Conservation (phyloP, 2,113 vertebrate genomes). For the Thalassarche chlororhynchos region DNA sequence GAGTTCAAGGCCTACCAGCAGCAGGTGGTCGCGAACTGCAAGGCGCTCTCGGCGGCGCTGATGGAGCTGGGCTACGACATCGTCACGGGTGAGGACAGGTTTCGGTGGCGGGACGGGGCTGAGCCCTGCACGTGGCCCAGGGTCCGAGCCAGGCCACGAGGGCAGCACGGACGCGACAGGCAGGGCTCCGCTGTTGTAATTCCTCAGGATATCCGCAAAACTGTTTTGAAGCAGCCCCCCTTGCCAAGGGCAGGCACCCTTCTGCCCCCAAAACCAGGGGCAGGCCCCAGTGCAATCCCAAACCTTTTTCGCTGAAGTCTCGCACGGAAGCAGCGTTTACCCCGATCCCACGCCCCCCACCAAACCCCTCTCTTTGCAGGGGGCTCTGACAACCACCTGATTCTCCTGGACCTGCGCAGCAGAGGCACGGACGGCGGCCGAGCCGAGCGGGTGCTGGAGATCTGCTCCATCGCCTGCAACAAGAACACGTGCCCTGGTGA, state of each 20-base stretch:
- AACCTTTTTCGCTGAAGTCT: neutral
- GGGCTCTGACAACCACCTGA: slow-evolving; percentile 95
- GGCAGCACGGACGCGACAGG: fast-evolving
- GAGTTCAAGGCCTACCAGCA: slow-evolving; percentile 92
- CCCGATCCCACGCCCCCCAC: fast-evolving
- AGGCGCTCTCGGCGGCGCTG: slow-evolving; percentile 73
- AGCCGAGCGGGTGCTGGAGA: slow-evolving; percentile 93
- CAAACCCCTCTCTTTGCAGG: slow-evolving; percentile 71
- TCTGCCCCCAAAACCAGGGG: neutral
- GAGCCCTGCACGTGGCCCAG: fast-evolving
- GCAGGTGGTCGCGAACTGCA: slow-evolving; percentile 92
- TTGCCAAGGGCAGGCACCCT: neutral
- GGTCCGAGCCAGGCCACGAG: neutral
- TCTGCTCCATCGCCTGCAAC: slow-evolving; percentile 94
- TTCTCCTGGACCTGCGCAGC: slow-evolving; percentile 90
- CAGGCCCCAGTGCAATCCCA: neutral
- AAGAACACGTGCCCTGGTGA: slow-evolving; percentile 98
- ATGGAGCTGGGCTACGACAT: slow-evolving; percentile 87
- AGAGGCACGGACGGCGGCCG: slow-evolving; percentile 90
- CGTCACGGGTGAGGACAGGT: slow-evolving; percentile 82
- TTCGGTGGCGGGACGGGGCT: fast-evolving
- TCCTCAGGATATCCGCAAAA: neutral
- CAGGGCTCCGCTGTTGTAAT: fast-evolving
- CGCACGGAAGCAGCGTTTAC: fast-evolving
- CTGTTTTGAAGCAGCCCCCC: neutral